A percentile compares a stretch with the other conserved stretches of the same genome.
Conservation (phyloP, 2,797 vertebrate species). For the Siniperca scherzeri region DNA sequence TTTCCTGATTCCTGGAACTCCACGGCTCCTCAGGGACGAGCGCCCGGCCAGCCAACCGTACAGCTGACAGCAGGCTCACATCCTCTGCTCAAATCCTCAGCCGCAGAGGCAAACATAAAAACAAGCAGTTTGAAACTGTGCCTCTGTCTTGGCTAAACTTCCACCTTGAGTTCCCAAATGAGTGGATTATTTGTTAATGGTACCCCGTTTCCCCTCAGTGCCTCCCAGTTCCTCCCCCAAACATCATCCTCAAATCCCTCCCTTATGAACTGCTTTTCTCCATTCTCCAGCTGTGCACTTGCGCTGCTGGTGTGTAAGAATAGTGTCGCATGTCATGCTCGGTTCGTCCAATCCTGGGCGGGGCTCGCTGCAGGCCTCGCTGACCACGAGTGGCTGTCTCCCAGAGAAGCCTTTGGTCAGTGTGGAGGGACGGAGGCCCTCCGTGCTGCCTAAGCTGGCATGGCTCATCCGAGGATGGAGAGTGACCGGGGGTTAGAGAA, state of each 20-base stretch:
- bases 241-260: conserved; percentile 47
- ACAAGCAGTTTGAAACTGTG: conserved; percentile 63
- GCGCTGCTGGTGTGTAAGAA: conserved; percentile 64
- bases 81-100: conserved; percentile 72
- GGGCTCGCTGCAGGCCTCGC: conserved; percentile 63
- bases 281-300: conserved; percentile 65
- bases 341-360: conserved; percentile 51
- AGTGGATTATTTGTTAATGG: conserved; percentile 67
- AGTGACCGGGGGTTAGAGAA: conserved; percentile 53
- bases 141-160: conserved; percentile 76
- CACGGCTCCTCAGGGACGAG: conserved; percentile 35
- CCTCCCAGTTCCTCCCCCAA: conserved; percentile 21
- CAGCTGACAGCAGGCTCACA: conserved; percentile 83
- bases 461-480: conserved; percentile 52
- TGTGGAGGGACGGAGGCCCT: conserved; percentile 43
- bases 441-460: conserved; percentile 59
- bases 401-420: conserved; percentile 64
- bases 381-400: conserved; percentile 62
- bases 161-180: conserved; percentile 55
- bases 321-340: conserved; percentile 64
- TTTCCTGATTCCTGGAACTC: conserved; percentile 73
- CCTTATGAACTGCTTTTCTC: conserved; percentile 41
- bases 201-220: neutral
- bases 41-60: conserved; percentile 68
- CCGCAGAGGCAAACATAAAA: conserved; percentile 54